Conservation (phyloP, 2,888 invertebrate genomes). For the Lacanobia oleracea region DNA sequence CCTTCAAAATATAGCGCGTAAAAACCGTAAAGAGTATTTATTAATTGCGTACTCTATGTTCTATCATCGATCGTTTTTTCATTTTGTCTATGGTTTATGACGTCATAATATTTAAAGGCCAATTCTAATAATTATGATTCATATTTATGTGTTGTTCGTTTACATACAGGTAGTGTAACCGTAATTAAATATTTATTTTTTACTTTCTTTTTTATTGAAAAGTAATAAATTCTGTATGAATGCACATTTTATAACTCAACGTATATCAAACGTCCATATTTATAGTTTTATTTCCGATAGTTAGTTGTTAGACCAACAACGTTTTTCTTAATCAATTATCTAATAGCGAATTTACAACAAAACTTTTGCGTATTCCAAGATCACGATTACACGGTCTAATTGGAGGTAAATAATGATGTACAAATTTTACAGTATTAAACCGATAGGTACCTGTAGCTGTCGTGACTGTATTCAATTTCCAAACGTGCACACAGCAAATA, state of each 20-base stretch:
- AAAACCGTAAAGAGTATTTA: constrained; percentile 50
- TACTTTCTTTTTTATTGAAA: constrained; percentile 2
- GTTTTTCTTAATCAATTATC: constrained; percentile 13
- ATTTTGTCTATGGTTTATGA: constrained; percentile 36
- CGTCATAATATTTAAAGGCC: constrained; percentile 6
- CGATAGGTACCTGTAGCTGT: constrained; percentile 46
- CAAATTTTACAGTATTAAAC: constrained; percentile 48
- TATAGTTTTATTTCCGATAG: constrained; percentile 22
- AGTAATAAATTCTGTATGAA: constrained; percentile 1
- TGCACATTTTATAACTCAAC: constrained; percentile 15
- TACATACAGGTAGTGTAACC: constrained; percentile 7
- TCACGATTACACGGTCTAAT: constrained; percentile 60
- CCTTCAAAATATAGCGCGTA: constrained; percentile 33
- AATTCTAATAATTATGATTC: constrained; percentile 13
- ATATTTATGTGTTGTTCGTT: constrained; percentile 23
- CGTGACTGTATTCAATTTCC: constrained; percentile 70
- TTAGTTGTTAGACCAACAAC: constrained; percentile 8
- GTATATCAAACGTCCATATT: constrained; percentile 14
- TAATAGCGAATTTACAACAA: constrained; percentile 8
- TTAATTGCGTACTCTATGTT: constrained; percentile 23
- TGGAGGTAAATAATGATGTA: constrained; percentile 67
- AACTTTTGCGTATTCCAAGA: constrained; percentile 11
- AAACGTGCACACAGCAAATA: constrained; percentile 69
- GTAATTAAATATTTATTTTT: constrained; percentile 5
- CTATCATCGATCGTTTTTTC: constrained; percentile 42